phyloP scores from a whole-genome alignment of 2,113 vertebrate species.

The Carlito syrichta region DNA sequence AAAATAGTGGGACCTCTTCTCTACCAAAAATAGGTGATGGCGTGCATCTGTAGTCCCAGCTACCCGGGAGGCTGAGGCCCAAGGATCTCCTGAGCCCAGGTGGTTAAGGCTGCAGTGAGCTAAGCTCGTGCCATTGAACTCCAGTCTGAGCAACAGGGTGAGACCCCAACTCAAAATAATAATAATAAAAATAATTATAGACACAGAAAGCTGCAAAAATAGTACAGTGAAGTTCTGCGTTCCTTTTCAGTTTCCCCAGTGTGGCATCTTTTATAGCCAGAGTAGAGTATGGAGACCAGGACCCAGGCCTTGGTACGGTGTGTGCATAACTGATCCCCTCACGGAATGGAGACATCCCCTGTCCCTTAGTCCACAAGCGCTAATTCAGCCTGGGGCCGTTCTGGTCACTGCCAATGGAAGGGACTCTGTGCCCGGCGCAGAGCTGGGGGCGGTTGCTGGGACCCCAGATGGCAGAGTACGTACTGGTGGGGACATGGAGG shows the following conservation, averaged over 20 bases:
- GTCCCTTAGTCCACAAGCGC: fast-evolving
- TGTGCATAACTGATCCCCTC: neutral
- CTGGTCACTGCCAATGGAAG: neutral
- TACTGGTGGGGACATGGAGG: fast-evolving
- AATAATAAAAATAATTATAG: neutral
- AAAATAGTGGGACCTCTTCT: too few relatives aligned
- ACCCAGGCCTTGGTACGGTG: fast-evolving
- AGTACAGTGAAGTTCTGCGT: fast-evolving
- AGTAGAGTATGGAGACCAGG: neutral
- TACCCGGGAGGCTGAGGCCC: too few relatives aligned
- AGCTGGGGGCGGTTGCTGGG: neutral
- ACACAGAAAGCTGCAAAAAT: neutral
- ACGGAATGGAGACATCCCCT: too few relatives aligned
- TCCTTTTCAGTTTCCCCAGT: neutral
- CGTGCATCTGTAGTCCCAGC: too few relatives aligned
- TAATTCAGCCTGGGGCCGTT: too few relatives aligned
- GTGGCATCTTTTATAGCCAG: neutral
- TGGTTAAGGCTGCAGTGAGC: too few relatives aligned
- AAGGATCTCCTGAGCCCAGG: too few relatives aligned
- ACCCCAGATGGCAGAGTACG: neutral
- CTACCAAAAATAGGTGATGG: too few relatives aligned
- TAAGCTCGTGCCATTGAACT: too few relatives aligned
- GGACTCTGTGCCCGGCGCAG: neutral
- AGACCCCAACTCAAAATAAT: too few relatives aligned
- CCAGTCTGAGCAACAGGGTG: too few relatives aligned